phyloP scores from a whole-genome alignment of 2,888 invertebrate species.

The Rhamphomyia laevipes region DNA sequence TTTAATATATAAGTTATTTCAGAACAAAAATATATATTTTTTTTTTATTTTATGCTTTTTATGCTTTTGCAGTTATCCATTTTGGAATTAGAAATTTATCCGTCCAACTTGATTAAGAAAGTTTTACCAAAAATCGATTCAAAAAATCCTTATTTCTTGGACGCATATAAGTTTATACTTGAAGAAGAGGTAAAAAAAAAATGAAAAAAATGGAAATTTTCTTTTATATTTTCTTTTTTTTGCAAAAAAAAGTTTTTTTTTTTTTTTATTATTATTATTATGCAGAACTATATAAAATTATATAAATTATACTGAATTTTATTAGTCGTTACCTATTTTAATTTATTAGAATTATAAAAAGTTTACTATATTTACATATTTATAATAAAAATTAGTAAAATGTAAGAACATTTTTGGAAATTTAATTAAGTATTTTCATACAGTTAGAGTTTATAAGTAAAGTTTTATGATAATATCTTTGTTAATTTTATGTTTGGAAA shows the following conservation, averaged over 20 bases:
- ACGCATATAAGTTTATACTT: constrained; percentile 30
- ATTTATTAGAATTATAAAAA: too few relatives aligned
- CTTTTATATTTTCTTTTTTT: neutral
- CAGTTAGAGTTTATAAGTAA: too few relatives aligned
- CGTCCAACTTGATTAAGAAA: constrained; percentile 32
- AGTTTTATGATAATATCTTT: too few relatives aligned
- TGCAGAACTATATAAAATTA: neutral
- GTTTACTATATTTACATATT: too few relatives aligned
- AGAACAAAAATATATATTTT: neutral
- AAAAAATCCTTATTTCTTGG: constrained; percentile 22
- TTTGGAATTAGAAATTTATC: constrained; percentile 30
- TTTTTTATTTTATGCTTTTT: neutral
- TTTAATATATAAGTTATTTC: too few relatives aligned
- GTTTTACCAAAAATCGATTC: constrained; percentile 28
- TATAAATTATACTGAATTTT: neutral
- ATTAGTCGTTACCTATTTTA: neutral
- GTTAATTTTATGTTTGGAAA: too few relatives aligned
- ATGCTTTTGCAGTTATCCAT: constrained; percentile 27
- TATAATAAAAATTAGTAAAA: too few relatives aligned
- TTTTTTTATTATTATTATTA: too few relatives aligned
- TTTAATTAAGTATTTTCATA: neutral
- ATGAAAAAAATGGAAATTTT: too few relatives aligned
- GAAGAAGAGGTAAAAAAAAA: constrained; percentile 30
- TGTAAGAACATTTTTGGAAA: neutral
- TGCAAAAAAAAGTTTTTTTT: too few relatives aligned